Evolutionary conservation across 2,113 vertebrate genomes (phyloP).

Genomic region (Fukomys damarensis): DNA sequence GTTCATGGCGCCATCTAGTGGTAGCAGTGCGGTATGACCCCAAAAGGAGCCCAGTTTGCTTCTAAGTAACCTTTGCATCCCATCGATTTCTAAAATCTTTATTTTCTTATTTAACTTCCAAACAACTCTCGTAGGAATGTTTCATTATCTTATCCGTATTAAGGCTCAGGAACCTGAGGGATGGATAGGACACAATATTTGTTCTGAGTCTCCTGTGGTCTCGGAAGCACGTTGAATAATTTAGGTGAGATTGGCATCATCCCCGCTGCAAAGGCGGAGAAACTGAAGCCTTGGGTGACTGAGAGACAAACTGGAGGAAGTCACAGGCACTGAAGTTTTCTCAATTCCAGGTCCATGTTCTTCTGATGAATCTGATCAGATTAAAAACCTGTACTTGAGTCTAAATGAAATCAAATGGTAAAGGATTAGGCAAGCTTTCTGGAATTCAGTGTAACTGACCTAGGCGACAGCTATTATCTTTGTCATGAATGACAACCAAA

Average conservation of each 20-base stretch:
- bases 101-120: background rate
- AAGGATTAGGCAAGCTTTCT: background rate
- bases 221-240: background rate
- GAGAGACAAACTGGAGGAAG: background rate
- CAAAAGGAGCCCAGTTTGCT: background rate
- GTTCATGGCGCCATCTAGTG: conserved; percentile 64
- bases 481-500: background rate
- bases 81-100: background rate
- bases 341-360: background rate
- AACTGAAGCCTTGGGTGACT: background rate
- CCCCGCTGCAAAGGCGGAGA: background rate
- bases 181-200: background rate
- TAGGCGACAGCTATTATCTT: background rate
- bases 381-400: background rate
- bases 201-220: background rate
- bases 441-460: background rate
- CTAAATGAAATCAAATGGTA: background rate
- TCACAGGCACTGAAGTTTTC: background rate
- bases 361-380: background rate
- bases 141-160: background rate
- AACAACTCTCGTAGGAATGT: background rate
- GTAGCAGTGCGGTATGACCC: background rate
- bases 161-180: background rate
- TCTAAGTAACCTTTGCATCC: background rate
- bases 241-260: background rate